Base-by-base conservation (phyloP, 1,140 invertebrate genomes). In the Cydia fagiglandana region DNA sequence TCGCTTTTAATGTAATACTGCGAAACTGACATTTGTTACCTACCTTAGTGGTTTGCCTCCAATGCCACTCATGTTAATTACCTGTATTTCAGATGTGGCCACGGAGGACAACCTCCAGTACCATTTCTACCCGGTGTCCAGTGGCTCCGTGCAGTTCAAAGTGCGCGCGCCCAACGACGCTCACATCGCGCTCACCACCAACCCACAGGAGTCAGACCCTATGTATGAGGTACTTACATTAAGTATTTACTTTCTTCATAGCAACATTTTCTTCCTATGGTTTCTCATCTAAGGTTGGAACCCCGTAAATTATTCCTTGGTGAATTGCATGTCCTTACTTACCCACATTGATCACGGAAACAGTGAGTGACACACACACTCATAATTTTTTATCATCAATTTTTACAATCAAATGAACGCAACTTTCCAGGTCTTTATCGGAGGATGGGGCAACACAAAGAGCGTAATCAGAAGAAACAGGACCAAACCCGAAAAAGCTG, bases 21-120 rank as follows among this genome's bases (percentile, higher is more conserved):
- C 24, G 24, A 24, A 24, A 24, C 24, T 24, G 24, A 24, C 24
- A 24, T 24, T 24, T 24, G 2, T 24, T 38, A 38, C 7, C 7
- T 38, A 38, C 34, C 34, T 38, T 1, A 24, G 24, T 24, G 7
- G 34, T 38, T 38, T 38, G 34, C 34, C 34, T 38, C 34, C 2
- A 34, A 34, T 17, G 53, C 53, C 6, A 17, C 6, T 56, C 17
- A 6, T 20, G 1, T 61, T 61, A 6, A 61, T 9, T 61, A 61
- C 6, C 17, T 20, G 1, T 66, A 74, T 93, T 91, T 77, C 91
- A 96, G 96, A 96, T 93, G 90, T 96, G 47, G 86, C 94, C 56
- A 98, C 97, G 34, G 95, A 95, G 83, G 96, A 97, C 84, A 96
- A 96, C 85, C 94, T 97, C 82, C 95, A 97, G 86, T 98, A 98